Evolutionary conservation across 2,113 vertebrate species (phyloP), one percentile per base, ranked within the genome.

Genomic region (Vicugna pacos): DNA sequence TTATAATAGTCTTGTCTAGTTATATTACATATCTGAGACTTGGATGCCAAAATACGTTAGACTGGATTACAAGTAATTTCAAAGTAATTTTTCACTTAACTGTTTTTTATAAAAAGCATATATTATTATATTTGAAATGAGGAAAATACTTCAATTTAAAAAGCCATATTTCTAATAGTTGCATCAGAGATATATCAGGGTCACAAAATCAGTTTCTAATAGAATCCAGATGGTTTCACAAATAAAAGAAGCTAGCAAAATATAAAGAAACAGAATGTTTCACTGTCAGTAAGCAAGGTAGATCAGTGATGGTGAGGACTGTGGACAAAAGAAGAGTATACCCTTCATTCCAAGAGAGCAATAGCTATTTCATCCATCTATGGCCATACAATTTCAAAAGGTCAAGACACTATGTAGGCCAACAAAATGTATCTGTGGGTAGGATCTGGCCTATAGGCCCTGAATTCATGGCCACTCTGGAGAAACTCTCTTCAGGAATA

Each of bases 1-100:
- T 82, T 22, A 83, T 67, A 83, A 83, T 67, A 83, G n/a, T 77
- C 52, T 76, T 92, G 35, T 62, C 46, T 89, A n/a, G 72, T 77
- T 84, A 38, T 89, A 84, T 84, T 84, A 70, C 6, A 52, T 56
- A 58, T 28, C 13, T 64, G 24, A 85, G 8, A 11, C 2, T 75
- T 79, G 22, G 26, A 75, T 92, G 28, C 38, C 76, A 95, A 93
- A 76, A 46, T 22, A 87, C 28, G 0, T 92, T 75, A 82, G 7
- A 42, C 54, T 46, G 10, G 3, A 52, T 72, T n/a, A 52, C 1
- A 72, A 42, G 38, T 86, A 85, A 69, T 54, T 93, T 91, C 15
- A 14, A 91, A 91, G 28, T 24, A 38, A 38, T 65, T 38, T 50
- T 48, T 73, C 17, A 62, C 28, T 42, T 42, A 54, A 8, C 28